Evolutionary conservation across 2,113 vertebrate species (phyloP), one percentile per base, ranked within the genome.

Genomic region (Hemiscyllium ocellatum): DNA sequence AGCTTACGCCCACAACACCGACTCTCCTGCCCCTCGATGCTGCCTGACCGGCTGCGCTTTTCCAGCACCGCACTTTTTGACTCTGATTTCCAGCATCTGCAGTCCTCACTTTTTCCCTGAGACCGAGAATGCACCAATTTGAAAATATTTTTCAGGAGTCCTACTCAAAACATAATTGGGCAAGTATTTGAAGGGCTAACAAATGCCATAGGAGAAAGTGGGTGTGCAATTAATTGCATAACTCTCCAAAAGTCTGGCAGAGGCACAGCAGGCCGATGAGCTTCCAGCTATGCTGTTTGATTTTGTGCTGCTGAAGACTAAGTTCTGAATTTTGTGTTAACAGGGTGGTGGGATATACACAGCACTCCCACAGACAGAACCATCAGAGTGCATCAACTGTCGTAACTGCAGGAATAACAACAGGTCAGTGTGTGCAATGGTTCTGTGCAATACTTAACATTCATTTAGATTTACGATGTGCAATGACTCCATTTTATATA

Each of bases 351-450:
- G 98, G 24, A 12, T 98, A 96, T 99, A 98, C 96, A 97, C 98
- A 0, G 96, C 98, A 0, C 96, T 99, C 19, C 98, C 98, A 0
- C 98, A 98, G 96, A 97, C 97, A 0, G 98, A 99, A 96, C 98
- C 98, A 0, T 95, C 98, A 0, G 98, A 99, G 69, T 99, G 99
- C 78, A 96, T 98, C 96, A 98, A 96, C 97, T 99, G 99, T 97
- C 98, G 99, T 89, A 99, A 99, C 26, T 98, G 99, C 95, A 98
- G 98, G 95, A 99, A 99, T 97, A 99, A 99, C 83, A 99, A 99
- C 97, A 99, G 99, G 99, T 99, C 96, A 96, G 96, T 95, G 7
- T 19, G 0, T 2, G 20, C 20, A 93, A 8, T 37, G 89, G 61
- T 17, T 93, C 33, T 65, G 26, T 66, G 56, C 89, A 93, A 5